phyloP scores from a whole-genome alignment of 30 jellyfish, hydroid and myxozoan genomes.

The Calvadosia cruxmelitensis region DNA sequence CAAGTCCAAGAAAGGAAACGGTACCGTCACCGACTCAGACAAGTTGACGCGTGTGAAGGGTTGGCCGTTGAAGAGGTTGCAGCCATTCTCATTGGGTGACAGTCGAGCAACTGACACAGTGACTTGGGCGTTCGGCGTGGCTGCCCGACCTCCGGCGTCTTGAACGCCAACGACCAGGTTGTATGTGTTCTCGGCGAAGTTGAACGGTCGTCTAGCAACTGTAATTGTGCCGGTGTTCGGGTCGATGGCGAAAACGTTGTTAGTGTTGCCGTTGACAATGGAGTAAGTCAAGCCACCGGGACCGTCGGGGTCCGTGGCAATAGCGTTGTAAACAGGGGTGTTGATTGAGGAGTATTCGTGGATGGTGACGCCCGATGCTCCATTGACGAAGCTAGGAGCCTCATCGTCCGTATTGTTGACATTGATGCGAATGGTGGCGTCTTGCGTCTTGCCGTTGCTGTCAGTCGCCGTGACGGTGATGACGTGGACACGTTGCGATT shows the following conservation, averaged over 20 bases:
- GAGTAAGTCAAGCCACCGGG: constrained; percentile 19
- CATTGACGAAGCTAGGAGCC: constrained; percentile 22
- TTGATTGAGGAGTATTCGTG: constrained; percentile 59
- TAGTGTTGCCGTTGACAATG: constrained; percentile 42
- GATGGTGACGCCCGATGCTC: constrained; percentile 9
- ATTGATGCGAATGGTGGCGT: constrained; percentile 25
- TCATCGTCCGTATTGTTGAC: constrained; percentile 56
- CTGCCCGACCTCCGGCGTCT: constrained; percentile 53
- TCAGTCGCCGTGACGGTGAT: constrained; percentile 66
- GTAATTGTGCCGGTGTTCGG: constrained; percentile 41
- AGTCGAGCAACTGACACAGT: constrained; percentile 21
- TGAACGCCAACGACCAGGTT: constrained; percentile 7
- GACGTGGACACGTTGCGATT: constrained; percentile 14
- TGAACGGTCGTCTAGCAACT: constrained; percentile 24
- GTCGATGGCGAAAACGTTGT: constrained; percentile 33
- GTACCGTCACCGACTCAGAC: constrained; percentile 24
- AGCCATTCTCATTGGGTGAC: constrained; percentile 39
- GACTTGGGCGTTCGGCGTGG: constrained; percentile 21
- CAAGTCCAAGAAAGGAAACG: neutral
- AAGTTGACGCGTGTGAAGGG: constrained; percentile 8
- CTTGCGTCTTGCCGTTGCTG: constrained; percentile 28
- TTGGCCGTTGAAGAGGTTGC: constrained; percentile 18
- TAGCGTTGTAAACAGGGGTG: constrained; percentile 33
- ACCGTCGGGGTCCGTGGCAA: constrained; percentile 51
- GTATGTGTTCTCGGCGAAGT: constrained; percentile 21